Evolutionary conservation across 2,888 invertebrate genomes (phyloP).

Genomic region (Drosophila paramelanica): DNA sequence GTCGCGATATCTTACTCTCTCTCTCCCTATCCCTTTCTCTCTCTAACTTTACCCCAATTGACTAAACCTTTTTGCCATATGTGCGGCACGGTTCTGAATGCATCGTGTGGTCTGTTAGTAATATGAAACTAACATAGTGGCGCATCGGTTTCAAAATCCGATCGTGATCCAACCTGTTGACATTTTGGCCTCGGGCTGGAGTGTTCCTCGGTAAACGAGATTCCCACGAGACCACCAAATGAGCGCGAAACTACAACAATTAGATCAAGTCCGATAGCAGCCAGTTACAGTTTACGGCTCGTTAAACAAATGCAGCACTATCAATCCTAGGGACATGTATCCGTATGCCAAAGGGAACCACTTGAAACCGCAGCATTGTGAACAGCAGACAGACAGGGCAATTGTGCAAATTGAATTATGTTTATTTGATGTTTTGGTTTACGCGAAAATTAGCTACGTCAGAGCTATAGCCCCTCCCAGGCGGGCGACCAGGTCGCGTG

Average conservation of each 20-base stretch:
- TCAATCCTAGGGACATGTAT: slow-evolving; percentile 16
- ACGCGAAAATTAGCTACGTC: slow-evolving; percentile 84
- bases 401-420: slow-evolving; percentile 85
- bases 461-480: slow-evolving; percentile 60
- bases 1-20: not conserved
- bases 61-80: slow-evolving; percentile 37
- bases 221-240: slow-evolving; percentile 64
- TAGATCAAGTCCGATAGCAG: slow-evolving; percentile 42
- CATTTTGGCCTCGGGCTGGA: slow-evolving; percentile 12
- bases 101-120: slow-evolving; percentile 54
- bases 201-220: not conserved
- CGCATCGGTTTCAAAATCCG: slow-evolving; percentile 10
- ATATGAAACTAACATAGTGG: slow-evolving; percentile 63
- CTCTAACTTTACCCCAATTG: not conserved
- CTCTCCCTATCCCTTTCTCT: slow-evolving; percentile 4
- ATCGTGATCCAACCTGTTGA: slow-evolving; percentile 65
- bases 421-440: slow-evolving; percentile 82
- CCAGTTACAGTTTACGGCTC: slow-evolving; percentile 59
- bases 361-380: slow-evolving; percentile 63
- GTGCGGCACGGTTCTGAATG: slow-evolving; percentile 7
- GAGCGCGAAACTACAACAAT: slow-evolving; percentile 34
- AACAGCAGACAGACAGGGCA: slow-evolving; percentile 64
- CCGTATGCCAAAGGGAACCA: slow-evolving; percentile 40
- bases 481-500: slow-evolving; percentile 71
- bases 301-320: slow-evolving; percentile 58